A percentile compares a stretch with the other conserved stretches of the same genome.
Conservation (phyloP, 2,113 vertebrate genomes). For the Epinephelus cyanopodus region DNA sequence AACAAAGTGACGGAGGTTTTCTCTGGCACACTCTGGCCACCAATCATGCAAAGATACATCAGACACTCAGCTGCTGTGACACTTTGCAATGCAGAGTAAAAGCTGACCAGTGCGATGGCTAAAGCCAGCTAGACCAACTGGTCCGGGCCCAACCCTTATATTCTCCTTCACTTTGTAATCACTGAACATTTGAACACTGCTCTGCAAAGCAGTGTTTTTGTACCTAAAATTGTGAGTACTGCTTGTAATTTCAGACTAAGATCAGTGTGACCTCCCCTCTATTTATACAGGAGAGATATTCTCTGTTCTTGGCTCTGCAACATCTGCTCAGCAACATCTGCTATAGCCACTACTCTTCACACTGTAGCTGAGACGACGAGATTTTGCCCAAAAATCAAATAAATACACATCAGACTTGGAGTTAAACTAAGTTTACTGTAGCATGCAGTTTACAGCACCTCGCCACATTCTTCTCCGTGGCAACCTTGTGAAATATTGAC, state of each 20-base stretch:
- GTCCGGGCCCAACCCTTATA: too few relatives aligned
- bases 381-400: conserved; percentile 42
- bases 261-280: conserved; percentile 16
- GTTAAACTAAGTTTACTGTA: conserved; percentile 30
- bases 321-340: conserved; percentile 34
- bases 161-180: neutral
- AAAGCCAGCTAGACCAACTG: too few relatives aligned
- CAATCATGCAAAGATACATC: too few relatives aligned
- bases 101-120: too few relatives aligned
- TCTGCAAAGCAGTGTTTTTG: neutral
- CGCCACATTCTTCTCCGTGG: conserved; percentile 55
- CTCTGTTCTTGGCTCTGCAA: neutral
- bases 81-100: too few relatives aligned
- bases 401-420: conserved; percentile 26
- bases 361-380: neutral
- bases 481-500: conserved; percentile 72
- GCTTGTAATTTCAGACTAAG: conserved; percentile 21
- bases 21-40: too few relatives aligned
- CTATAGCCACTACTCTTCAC: conserved; percentile 20
- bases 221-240: neutral
- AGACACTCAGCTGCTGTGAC: too few relatives aligned
- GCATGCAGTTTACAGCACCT: conserved; percentile 30
- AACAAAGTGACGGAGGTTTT: too few relatives aligned
- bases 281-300: conserved; percentile 4
- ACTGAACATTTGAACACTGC: neutral